Conservation (phyloP, 1,140 invertebrate species). For the Melanaphis sacchari region DNA sequence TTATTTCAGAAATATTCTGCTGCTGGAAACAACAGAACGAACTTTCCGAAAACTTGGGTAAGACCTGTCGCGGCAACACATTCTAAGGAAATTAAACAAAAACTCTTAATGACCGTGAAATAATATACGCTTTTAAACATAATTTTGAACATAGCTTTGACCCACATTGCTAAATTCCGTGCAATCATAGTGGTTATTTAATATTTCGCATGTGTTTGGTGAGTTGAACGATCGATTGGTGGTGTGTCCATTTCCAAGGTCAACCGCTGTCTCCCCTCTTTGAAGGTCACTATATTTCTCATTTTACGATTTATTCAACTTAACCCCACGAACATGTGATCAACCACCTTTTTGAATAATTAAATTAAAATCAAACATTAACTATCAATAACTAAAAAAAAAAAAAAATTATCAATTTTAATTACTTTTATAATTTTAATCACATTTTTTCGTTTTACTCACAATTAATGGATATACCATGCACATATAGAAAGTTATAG, state of each 20-base stretch:
- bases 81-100: neutral
- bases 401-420: neutral
- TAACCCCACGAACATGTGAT: conserved; percentile 11
- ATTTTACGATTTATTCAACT: conserved; percentile 13
- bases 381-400: neutral
- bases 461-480: neutral
- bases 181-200: conserved; percentile 51
- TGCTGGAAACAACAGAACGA: conserved; percentile 58
- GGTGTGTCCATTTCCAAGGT: conserved; percentile 55
- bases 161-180: conserved; percentile 53
- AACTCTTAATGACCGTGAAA: conserved; percentile 30
- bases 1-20: conserved; percentile 58
- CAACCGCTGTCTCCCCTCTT: conserved; percentile 15
- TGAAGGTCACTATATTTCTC: conserved; percentile 39
- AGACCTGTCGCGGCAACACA: conserved; percentile 35
- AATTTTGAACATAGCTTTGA: conserved; percentile 44
- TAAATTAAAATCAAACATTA: conserved; percentile 25
- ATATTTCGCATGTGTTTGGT: conserved; percentile 53
- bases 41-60: conserved; percentile 58
- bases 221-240: conserved; percentile 56
- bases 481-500: neutral
- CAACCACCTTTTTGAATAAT: conserved; percentile 49
- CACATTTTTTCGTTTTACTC: too few species aligned
- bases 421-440: neutral
- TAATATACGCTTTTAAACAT: conserved; percentile 24